Conservation (phyloP, 2,113 vertebrate genomes). For the Hippocampus comes region DNA sequence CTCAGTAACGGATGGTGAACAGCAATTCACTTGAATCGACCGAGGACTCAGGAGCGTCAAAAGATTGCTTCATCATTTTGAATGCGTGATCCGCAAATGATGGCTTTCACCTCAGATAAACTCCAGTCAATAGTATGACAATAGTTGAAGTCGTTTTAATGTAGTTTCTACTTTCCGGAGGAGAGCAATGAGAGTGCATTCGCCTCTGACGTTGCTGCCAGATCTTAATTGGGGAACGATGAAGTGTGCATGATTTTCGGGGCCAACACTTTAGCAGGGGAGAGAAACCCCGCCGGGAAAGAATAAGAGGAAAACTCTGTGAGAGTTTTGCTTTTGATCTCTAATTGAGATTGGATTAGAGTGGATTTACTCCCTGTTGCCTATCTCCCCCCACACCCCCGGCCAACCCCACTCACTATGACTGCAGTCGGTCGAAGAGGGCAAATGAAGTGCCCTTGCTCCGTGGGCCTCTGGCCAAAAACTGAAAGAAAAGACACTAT, state of each 20-base stretch:
- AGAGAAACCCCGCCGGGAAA: slow-evolving; percentile 17
- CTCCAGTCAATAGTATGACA: not conserved
- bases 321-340: slow-evolving; percentile 54
- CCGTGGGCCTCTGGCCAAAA: slow-evolving; percentile 41
- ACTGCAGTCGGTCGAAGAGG: slow-evolving; percentile 15
- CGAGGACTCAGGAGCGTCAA: slow-evolving; percentile 6
- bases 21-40: slow-evolving; percentile 13
- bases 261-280: slow-evolving; percentile 21
- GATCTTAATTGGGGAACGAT: slow-evolving; percentile 17
- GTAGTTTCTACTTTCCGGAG: not conserved
- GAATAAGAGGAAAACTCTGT: slow-evolving; percentile 42
- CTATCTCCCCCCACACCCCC: slow-evolving; percentile 2
- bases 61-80: not conserved
- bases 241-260: slow-evolving; percentile 11
- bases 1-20: not conserved
- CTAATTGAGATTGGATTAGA: slow-evolving; percentile 57
- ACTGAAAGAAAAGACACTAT: slow-evolving; percentile 29
- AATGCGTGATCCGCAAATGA: not conserved
- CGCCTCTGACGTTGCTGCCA: slow-evolving; percentile 23
- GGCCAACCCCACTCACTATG: slow-evolving; percentile 15
- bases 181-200: slow-evolving; percentile 25
- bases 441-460: slow-evolving; percentile 33
- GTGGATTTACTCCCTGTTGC: slow-evolving; percentile 47
- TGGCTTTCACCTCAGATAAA: not conserved
- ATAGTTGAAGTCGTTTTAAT: not conserved